Base-by-base conservation (phyloP, 2,888 invertebrate species). In the Neoitamus cyanurus region DNA sequence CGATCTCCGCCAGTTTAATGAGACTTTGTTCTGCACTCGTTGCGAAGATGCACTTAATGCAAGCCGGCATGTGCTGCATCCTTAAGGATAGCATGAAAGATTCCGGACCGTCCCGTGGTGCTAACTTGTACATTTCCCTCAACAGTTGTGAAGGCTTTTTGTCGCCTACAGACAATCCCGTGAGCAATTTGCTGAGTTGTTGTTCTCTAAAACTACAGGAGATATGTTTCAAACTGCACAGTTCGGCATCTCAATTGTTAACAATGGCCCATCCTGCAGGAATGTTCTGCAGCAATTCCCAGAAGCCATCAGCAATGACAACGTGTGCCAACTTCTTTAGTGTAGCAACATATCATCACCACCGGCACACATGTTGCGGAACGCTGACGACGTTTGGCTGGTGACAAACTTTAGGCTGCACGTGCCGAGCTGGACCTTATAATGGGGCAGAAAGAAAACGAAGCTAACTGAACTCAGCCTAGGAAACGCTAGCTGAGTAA, bases 381-480 rank as follows among this genome's bases (percentile, higher is more conserved):
- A 83, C 83, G 84, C n/a, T 72, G 86, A 25, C 88, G 88, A 11
- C 78, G 85, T 9, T 85, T 91, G 1, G 88, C 88, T 0, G 89
- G 89, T 0, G 85, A 86, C 1, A 85, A 86, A 25, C 69, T 85
- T 15, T 31, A 84, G 82, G 73, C 68, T 42, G 85, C 84, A 37
- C 77, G 83, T 15, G 36, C 83, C 1, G 84, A 86, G 37, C 85
- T 86, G 36, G 70, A 84, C 3, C n/a, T n/a, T n/a, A n/a, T n/a
- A n/a, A n/a, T 86, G 31, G 88, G 90, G 28, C 86, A 88, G 37
- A 88, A 9, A 90, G 90, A n/a, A n/a, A n/a, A n/a, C n/a, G n/a
- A n/a, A n/a, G n/a, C n/a, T n/a, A n/a, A n/a, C n/a, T n/a, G n/a
- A n/a, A n/a, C n/a, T n/a, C n/a, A n/a, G n/a, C n/a, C n/a, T n/a